Conservation (phyloP, 1,140 invertebrate species). For the Pygmarrhopalites habei region DNA sequence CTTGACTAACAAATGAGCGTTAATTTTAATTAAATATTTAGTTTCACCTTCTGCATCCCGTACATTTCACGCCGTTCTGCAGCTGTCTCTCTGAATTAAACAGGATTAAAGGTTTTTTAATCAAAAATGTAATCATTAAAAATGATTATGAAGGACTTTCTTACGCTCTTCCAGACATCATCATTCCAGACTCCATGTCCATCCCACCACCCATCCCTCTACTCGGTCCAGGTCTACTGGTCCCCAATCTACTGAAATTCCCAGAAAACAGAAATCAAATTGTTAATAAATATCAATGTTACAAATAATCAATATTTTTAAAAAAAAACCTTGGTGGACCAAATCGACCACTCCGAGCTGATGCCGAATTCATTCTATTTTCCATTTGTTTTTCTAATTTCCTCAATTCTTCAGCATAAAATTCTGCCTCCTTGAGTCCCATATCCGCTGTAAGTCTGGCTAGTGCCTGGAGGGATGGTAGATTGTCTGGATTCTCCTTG, state of each 20-base stretch:
- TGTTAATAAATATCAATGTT: no score
- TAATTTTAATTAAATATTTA: no score
- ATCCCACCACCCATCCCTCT: not conserved
- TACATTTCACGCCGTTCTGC: slow-evolving; percentile 8
- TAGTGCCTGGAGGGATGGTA: slow-evolving; percentile 65
- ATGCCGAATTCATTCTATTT: slow-evolving; percentile 37
- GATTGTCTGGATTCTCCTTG: slow-evolving; percentile 32
- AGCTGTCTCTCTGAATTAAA: not conserved
- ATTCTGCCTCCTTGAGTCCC: slow-evolving; percentile 68
- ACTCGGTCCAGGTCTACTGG: slow-evolving; percentile 5
- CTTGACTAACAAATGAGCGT: no score
- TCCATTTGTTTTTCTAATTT: slow-evolving; percentile 74
- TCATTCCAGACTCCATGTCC: not conserved
- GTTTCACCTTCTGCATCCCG: slow-evolving; percentile 4
- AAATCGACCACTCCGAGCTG: slow-evolving; percentile 3
- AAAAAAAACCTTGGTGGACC: no score
- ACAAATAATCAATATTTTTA: no score
- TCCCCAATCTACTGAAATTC: slow-evolving; percentile 13
- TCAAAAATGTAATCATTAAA: no score
- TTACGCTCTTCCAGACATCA: not conserved
- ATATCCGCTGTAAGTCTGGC: slow-evolving; percentile 73
- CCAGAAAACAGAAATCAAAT: no score
- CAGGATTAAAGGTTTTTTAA: not conserved
- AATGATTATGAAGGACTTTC: not conserved
- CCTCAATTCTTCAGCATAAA: slow-evolving; percentile 71